Conservation (phyloP, 2,888 invertebrate genomes). For the Diploptera punctata region DNA sequence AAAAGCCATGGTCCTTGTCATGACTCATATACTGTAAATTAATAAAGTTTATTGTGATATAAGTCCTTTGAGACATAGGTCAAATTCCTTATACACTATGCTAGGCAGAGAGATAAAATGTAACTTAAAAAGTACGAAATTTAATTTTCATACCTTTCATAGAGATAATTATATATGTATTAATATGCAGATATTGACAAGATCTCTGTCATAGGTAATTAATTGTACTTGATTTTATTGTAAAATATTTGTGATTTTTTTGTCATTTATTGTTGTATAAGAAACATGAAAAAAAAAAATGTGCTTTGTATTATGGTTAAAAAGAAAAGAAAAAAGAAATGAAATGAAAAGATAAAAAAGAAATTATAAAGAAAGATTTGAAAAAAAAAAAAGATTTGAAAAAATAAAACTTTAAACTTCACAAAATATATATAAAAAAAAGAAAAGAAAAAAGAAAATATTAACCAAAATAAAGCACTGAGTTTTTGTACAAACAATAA, state of each 20-base stretch:
- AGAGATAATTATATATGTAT: not conserved
- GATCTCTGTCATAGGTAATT: not conserved
- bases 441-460: not conserved
- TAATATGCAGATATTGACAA: slow-evolving; percentile 4
- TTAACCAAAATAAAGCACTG: slow-evolving; percentile 16
- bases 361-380: not conserved
- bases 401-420: not conserved
- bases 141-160: not conserved
- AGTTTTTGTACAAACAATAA: slow-evolving; percentile 27
- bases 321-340: not conserved
- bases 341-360: not conserved
- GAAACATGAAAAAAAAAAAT: not conserved
- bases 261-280: not conserved
- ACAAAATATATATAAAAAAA: not conserved
- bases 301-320: not conserved
- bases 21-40: too few relatives aligned
- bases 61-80: too few relatives aligned
- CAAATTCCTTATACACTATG: too few relatives aligned
- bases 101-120: not conserved
- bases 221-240: slow-evolving; percentile 28
- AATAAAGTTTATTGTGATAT: too few relatives aligned
- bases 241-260: slow-evolving; percentile 23
- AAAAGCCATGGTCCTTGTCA: too few relatives aligned
- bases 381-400: not conserved
- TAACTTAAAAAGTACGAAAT: not conserved